Evolutionary conservation across 2,888 invertebrate genomes (phyloP).

Genomic region (Melanostoma scalare): DNA sequence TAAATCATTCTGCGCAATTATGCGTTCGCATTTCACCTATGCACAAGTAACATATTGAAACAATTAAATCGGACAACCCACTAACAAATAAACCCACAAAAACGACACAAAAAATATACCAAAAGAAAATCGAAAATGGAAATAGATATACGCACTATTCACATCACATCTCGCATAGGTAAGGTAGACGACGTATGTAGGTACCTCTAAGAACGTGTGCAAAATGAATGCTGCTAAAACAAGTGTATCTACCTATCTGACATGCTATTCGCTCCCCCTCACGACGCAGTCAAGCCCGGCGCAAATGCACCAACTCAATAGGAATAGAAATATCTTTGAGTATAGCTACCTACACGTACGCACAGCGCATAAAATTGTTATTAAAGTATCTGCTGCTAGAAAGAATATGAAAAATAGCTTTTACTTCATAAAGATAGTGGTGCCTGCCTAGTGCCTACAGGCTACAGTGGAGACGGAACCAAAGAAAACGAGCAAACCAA

Average conservation of each 20-base stretch:
- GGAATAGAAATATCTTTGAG: background rate
- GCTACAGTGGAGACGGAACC: too few relatives aligned
- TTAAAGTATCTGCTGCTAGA: conserved; percentile 49
- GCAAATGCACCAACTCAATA: conserved; percentile 1
- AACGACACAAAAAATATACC: conserved; percentile 4
- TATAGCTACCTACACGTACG: conserved; percentile 18
- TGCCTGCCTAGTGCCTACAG: too few relatives aligned
- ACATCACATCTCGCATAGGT: background rate
- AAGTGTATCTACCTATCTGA: conserved; percentile 52
- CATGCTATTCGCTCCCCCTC: background rate
- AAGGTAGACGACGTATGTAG: too few relatives aligned
- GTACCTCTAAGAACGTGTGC: conserved; percentile 31
- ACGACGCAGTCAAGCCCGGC: too few relatives aligned
- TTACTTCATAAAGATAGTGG: too few relatives aligned
- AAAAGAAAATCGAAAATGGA: conserved; percentile 8
- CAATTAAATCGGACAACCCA: conserved; percentile 69
- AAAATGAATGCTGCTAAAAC: conserved; percentile 41
- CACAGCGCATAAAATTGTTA: conserved; percentile 31
- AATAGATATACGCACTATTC: conserved; percentile 45
- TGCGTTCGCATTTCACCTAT: conserved; percentile 67
- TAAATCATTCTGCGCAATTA: conserved; percentile 65
- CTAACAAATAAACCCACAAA: conserved; percentile 53
- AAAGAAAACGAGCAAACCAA: too few relatives aligned
- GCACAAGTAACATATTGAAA: conserved; percentile 64
- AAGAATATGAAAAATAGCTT: too few relatives aligned